Evolutionary conservation across 2,888 invertebrate genomes (phyloP).

Genomic region (Lampropteryx suffumata): DNA sequence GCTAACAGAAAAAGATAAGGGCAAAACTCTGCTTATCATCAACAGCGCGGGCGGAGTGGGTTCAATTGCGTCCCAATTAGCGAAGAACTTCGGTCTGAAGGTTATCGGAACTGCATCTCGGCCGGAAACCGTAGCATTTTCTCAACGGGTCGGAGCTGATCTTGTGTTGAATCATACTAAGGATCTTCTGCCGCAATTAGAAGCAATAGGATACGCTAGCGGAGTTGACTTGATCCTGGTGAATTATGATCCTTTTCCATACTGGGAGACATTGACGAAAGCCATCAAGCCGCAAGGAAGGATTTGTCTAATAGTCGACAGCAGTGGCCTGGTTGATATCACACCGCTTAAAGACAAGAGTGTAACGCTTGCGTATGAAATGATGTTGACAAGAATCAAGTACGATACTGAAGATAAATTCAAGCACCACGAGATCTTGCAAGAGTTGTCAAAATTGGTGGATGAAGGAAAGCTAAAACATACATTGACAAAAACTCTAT

Average conservation of each 20-base stretch:
- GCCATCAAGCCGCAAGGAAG: slow-evolving; percentile 68
- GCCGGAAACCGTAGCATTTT: slow-evolving; percentile 56
- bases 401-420: slow-evolving; percentile 66
- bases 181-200: slow-evolving; percentile 59
- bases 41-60: slow-evolving; percentile 75
- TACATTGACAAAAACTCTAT: slow-evolving; percentile 60
- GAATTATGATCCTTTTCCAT: slow-evolving; percentile 70
- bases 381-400: slow-evolving; percentile 65
- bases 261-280: slow-evolving; percentile 66
- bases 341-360: slow-evolving; percentile 66
- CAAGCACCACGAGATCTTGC: slow-evolving; percentile 60
- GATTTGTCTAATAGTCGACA: slow-evolving; percentile 70
- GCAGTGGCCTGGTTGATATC: slow-evolving; percentile 60
- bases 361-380: slow-evolving; percentile 63
- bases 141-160: slow-evolving; percentile 56
- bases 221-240: slow-evolving; percentile 69
- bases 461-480: slow-evolving; percentile 57
- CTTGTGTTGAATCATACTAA: slow-evolving; percentile 63
- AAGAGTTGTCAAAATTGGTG: slow-evolving; percentile 57
- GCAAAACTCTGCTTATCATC: slow-evolving; percentile 63
- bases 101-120: slow-evolving; percentile 73
- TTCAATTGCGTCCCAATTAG: slow-evolving; percentile 66
- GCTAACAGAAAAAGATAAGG: slow-evolving; percentile 64
- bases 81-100: slow-evolving; percentile 59
- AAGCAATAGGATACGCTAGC: slow-evolving; percentile 52